phyloP scores from a whole-genome alignment of 2,113 vertebrate species.

The Rafetus swinhoei region DNA sequence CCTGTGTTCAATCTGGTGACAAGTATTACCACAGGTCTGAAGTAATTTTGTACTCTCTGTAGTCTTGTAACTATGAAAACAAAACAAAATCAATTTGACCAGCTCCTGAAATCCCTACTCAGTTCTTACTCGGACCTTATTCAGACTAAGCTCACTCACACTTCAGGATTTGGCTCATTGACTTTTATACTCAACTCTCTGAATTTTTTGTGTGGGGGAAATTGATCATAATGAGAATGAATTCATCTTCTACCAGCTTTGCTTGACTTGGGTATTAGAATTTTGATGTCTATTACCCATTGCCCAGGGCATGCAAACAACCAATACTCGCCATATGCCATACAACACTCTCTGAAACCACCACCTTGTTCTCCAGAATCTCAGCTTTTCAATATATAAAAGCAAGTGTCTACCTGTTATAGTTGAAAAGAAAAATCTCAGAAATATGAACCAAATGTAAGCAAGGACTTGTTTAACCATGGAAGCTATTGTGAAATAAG shows the following conservation, averaged over 20 bases:
- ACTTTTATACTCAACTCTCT: not conserved
- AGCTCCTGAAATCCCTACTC: not conserved
- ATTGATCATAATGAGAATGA: not conserved
- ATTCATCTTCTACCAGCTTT: not conserved
- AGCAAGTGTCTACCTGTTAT: not conserved
- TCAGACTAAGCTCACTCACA: not conserved
- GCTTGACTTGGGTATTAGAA: not conserved
- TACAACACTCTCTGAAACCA: not conserved
- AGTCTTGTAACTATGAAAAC: not conserved
- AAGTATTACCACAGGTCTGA: not conserved
- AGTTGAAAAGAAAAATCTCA: not conserved
- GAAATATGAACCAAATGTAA: not conserved
- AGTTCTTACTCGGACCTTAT: not conserved
- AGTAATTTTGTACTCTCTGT: not conserved
- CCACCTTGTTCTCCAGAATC: too few species aligned
- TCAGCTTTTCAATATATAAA: too few species aligned
- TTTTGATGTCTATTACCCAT: not conserved
- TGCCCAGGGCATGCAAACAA: not conserved
- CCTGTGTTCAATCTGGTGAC: not conserved
- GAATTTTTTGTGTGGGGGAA: not conserved
- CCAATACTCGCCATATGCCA: not conserved
- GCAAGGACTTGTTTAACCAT: not conserved
- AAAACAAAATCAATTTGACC: not conserved
- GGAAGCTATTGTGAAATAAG: not conserved
- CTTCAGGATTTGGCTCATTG: not conserved